Evolutionary conservation across 2,113 vertebrate genomes (phyloP).

Genomic region (Capreolus pygargus): DNA sequence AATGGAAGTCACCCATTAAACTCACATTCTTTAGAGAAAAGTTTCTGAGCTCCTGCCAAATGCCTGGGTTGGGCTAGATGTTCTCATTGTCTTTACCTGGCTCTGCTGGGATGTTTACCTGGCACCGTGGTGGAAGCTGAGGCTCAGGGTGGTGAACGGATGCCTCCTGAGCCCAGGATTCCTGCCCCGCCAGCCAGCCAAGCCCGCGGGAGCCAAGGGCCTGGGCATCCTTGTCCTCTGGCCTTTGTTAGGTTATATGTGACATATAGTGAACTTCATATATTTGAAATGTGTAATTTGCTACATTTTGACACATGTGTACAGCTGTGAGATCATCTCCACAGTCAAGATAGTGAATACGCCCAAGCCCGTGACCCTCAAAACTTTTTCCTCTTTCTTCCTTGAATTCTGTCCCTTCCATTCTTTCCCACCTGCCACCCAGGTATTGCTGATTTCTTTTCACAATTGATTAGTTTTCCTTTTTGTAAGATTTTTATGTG

Average conservation of each 20-base stretch:
- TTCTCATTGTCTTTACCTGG: background rate
- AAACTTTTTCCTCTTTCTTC: background rate
- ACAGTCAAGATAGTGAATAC: background rate
- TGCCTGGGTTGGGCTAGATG: background rate
- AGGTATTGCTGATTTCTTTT: background rate
- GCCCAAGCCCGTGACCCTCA: background rate
- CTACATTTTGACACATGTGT: background rate
- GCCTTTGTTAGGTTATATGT: background rate
- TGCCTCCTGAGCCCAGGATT: background rate
- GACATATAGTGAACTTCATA: background rate
- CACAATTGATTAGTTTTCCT: background rate
- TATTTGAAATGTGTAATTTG: background rate
- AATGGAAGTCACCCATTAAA: slow-evolving; percentile 38
- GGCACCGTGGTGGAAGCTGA: background rate
- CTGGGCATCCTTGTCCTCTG: background rate
- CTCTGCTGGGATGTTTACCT: background rate
- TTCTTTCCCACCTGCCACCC: background rate
- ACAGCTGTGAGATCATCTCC: background rate
- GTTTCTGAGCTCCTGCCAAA: background rate
- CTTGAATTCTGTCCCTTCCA: background rate
- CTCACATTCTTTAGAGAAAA: slow-evolving; percentile 18
- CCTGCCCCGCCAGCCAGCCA: background rate
- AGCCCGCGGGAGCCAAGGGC: background rate
- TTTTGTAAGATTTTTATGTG: background rate
- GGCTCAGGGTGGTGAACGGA: background rate